Evolutionary conservation across 2,113 vertebrate species (phyloP).

Genomic region (Carassius auratus): DNA sequence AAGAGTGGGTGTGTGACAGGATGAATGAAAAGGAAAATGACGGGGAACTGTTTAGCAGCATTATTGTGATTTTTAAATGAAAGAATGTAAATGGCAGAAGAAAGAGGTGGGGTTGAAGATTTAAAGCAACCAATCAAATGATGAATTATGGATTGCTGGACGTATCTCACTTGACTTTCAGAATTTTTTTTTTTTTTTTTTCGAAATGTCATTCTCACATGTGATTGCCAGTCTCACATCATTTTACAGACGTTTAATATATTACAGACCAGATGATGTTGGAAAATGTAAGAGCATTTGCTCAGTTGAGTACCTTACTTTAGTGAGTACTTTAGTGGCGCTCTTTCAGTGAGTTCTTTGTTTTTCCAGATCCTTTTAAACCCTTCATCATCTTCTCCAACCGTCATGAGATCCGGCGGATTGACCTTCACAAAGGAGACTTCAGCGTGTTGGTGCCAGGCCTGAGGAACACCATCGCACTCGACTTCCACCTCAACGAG

Average conservation of each 20-base stretch:
- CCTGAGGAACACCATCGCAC: slow-evolving; percentile 93
- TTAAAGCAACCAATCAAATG: slow-evolving; percentile 11
- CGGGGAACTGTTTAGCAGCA: slow-evolving; percentile 15
- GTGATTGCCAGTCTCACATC: neutral
- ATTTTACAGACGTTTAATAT: neutral
- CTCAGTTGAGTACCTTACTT: neutral
- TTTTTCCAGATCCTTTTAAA: slow-evolving; percentile 87
- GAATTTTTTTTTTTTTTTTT: neutral
- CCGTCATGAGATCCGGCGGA: slow-evolving; percentile 95
- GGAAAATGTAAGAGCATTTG: neutral
- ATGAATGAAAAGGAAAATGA: slow-evolving; percentile 1
- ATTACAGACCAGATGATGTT: neutral
- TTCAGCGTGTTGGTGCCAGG: slow-evolving; percentile 95
- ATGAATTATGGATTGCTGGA: slow-evolving; percentile 7
- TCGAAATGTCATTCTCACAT: neutral
- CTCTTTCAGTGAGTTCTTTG: neutral
- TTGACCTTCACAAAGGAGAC: slow-evolving; percentile 92
- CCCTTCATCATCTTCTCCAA: slow-evolving; percentile 99
- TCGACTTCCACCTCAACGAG: slow-evolving; percentile 96
- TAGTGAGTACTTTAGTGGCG: no score
- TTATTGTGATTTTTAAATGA: slow-evolving; percentile 39
- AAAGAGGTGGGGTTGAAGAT: slow-evolving; percentile 31
- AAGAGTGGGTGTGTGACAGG: neutral
- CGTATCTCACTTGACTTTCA: neutral
- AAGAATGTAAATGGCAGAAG: slow-evolving; percentile 17